Conservation (phyloP, 2,113 vertebrate species). For the Poeciliopsis turrubarensis region DNA sequence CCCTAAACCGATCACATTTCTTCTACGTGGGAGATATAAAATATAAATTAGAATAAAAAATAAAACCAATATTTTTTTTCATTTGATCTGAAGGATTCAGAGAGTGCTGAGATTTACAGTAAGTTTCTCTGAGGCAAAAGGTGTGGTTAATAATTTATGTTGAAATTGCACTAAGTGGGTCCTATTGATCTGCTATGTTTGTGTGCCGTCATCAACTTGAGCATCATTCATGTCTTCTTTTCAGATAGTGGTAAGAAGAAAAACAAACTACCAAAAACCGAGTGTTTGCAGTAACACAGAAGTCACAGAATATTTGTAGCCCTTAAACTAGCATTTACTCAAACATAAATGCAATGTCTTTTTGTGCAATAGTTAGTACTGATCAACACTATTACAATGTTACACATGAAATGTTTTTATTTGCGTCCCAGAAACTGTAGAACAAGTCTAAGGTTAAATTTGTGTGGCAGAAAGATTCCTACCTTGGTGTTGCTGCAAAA, state of each 20-base stretch:
- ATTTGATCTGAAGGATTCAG: neutral
- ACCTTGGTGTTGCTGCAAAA: constrained; percentile 56
- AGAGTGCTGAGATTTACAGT: neutral
- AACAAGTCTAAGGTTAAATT: neutral
- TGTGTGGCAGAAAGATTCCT: constrained; percentile 10
- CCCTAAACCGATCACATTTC: neutral
- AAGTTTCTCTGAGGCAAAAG: constrained; percentile 7
- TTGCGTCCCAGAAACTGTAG: neutral
- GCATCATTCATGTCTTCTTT: neutral
- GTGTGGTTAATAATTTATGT: constrained; percentile 86
- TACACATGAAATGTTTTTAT: neutral
- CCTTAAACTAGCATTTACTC: neutral
- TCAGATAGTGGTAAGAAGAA: neutral
- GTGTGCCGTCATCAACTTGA: constrained; percentile 22
- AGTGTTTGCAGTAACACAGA: neutral
- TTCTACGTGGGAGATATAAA: neutral
- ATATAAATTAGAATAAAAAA: neutral
- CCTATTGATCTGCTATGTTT: constrained; percentile 60
- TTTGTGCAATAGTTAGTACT: neutral
- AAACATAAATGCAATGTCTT: neutral
- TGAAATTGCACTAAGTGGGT: constrained; percentile 81
- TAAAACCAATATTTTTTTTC: neutral
- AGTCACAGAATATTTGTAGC: neutral
- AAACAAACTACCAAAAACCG: neutral
- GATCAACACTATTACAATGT: neutral